A percentile compares a stretch with the other conserved stretches of the same genome.
Conservation (phyloP, 2,113 vertebrate species). For the Crocuta crocuta region DNA sequence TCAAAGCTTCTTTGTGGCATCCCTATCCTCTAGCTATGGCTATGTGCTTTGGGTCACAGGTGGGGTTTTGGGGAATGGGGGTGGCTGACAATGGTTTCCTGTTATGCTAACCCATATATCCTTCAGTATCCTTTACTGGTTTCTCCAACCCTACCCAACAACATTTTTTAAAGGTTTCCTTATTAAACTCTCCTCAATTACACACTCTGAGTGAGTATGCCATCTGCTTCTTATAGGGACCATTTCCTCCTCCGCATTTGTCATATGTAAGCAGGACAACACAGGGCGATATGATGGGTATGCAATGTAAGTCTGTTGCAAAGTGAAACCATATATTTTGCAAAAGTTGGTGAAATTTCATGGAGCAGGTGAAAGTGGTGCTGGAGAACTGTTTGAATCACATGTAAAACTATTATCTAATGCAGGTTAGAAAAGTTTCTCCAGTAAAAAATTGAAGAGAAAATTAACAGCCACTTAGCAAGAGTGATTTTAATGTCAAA, state of each 20-base stretch:
- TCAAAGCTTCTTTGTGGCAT: not conserved
- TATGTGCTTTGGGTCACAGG: not conserved
- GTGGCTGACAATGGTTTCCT: not conserved
- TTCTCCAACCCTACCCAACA: not conserved
- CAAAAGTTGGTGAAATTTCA: not conserved
- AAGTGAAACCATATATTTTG: not conserved
- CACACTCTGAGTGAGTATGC: not conserved
- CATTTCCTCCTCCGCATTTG: not conserved
- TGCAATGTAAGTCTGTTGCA: too few species aligned
- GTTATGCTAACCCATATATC: not conserved
- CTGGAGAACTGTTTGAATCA: not conserved
- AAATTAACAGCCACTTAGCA: conserved; percentile 32
- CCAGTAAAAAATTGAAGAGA: not conserved
- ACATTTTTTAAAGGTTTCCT: not conserved
- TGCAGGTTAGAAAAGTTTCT: not conserved
- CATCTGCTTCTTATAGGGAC: not conserved
- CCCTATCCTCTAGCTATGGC: not conserved
- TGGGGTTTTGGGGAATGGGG: not conserved
- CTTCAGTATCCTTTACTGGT: conserved; percentile 12
- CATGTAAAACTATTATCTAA: not conserved
- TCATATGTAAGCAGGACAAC: not conserved
- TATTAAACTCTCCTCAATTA: not conserved
- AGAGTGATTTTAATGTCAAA: conserved; percentile 28
- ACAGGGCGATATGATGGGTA: not conserved
- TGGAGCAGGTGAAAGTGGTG: not conserved